Base-by-base conservation (phyloP, 1,140 invertebrate genomes). In the Homarus americanus region DNA sequence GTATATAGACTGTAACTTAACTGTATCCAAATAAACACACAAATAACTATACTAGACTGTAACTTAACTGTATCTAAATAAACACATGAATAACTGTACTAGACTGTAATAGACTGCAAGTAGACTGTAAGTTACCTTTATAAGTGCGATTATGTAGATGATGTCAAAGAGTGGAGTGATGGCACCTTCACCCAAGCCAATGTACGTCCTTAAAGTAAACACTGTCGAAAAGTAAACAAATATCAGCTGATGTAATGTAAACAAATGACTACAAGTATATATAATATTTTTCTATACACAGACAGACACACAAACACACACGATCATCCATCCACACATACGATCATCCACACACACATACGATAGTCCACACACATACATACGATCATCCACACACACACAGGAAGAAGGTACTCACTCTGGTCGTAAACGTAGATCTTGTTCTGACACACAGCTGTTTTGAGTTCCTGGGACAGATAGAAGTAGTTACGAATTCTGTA, bases 351-450 rank as follows among this genome's bases (percentile, higher is more conserved):
- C 78, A 80, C 44, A 9, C 28, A 44, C 40, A 82, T 17, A 82
- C 7, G 4, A 28, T 32, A 1, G n/a, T 3, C 7, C 76, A 79
- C 17, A 72, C 36, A 72, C 40, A 38, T n/a, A 84, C 36, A 84
- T 24, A 40, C 69, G 73, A 1, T 5, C 69, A 72, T n/a, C 12
- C 69, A 86, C n/a, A 53, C 40, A 49, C 49, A 41, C 17, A 69
- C n/a, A 32, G 1, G 28, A 53, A 32, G 5, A 49, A 36, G 38
- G 34, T 36, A 90, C 87, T 90, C 34, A 90, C 87, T 28, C 17
- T 90, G 87, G 38, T 83, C 80, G 82, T 90, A 90, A 72, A 83
- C 32, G 80, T 90, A 90, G 20, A 49, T 38, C 34, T 90, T 53
- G 32, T 75, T 58, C 10, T 83, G 69, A 36, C 87, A 90, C 4